Evolutionary conservation across 1,140 invertebrate species (phyloP).

Genomic region (Platyscapa corneri): DNA sequence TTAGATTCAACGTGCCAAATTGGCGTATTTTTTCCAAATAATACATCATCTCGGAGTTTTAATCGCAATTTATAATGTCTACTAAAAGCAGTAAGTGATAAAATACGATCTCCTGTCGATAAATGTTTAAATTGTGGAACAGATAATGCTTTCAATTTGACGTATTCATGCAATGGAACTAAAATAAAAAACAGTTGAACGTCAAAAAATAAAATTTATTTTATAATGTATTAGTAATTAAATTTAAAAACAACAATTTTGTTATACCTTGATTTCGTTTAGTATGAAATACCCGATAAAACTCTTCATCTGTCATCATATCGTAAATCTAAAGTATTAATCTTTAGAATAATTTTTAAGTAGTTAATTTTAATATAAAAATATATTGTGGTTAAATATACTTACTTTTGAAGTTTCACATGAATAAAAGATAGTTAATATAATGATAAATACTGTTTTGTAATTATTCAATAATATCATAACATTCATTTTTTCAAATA

Average conservation of each 20-base stretch:
- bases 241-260: not conserved
- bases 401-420: not conserved
- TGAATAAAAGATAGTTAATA: not conserved
- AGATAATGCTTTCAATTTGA: not conserved
- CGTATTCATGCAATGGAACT: slow-evolving; percentile 38
- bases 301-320: slow-evolving; percentile 44
- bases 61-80: slow-evolving; percentile 34
- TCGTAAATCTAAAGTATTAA: slow-evolving; percentile 24
- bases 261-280: slow-evolving; percentile 22
- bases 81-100: slow-evolving; percentile 47
- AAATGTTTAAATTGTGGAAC: not conserved
- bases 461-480: not conserved
- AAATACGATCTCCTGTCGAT: slow-evolving; percentile 14
- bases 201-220: not conserved
- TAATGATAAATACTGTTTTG: not conserved
- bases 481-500: slow-evolving; percentile 11
- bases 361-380: not conserved
- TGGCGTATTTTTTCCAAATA: slow-evolving; percentile 47
- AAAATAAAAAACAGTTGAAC: not conserved
- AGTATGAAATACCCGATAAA: slow-evolving; percentile 21
- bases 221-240: not conserved
- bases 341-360: not conserved
- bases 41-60: slow-evolving; percentile 33
- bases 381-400: not conserved
- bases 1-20: slow-evolving; percentile 35